Conservation (phyloP, 2,888 invertebrate species). For the Euclidia mi region DNA sequence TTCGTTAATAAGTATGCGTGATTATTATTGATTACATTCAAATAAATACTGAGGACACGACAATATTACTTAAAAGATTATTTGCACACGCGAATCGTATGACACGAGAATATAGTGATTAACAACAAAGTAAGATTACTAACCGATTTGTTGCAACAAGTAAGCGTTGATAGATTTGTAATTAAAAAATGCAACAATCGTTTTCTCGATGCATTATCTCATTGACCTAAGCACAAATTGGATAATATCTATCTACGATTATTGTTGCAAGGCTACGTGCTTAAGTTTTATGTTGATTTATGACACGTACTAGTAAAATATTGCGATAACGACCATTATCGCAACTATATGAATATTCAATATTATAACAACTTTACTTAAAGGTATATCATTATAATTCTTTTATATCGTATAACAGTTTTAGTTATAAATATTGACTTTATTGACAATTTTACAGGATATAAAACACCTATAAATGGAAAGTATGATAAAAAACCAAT, state of each 20-base stretch:
- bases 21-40: not conserved
- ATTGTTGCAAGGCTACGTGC: constrained; percentile 12
- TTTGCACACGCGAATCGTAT: not conserved
- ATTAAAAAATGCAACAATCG: no score
- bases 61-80: not conserved
- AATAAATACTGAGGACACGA: not conserved
- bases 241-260: constrained; percentile 29
- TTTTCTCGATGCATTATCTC: constrained; percentile 24
- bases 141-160: no score
- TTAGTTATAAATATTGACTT: no score
- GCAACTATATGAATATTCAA: constrained; percentile 34
- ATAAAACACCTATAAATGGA: not conserved
- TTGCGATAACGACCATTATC: constrained; percentile 36
- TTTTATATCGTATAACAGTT: not conserved
- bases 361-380: constrained; percentile 27
- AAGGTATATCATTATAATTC: not conserved
- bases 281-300: constrained; percentile 43
- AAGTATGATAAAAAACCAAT: not conserved
- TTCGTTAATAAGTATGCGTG: not conserved
- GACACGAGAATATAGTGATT: not conserved
- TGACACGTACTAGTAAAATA: constrained; percentile 43
- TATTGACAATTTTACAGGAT: no score
- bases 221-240: constrained; percentile 39
- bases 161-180: no score
- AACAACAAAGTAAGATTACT: no score